Conservation (phyloP, 2,113 vertebrate genomes). For the Ceyx cyanopectus region DNA sequence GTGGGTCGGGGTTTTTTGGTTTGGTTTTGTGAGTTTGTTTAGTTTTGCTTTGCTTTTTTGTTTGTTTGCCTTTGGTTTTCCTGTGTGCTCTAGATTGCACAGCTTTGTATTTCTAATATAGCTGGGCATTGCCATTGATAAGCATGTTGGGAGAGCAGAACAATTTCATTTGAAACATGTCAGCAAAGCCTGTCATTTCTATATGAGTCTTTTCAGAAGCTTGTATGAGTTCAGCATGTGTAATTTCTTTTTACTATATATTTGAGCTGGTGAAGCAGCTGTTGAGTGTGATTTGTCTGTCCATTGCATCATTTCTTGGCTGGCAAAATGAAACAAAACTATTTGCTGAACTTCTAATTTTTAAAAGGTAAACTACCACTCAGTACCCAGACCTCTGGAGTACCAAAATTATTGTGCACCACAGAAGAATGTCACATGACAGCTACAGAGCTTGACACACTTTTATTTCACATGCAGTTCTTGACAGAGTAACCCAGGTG, state of each 20-base stretch:
- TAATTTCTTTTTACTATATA: neutral
- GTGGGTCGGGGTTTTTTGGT: neutral
- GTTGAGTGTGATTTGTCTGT: neutral
- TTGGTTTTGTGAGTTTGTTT: no score
- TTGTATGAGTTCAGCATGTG: neutral
- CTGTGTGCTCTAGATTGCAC: neutral
- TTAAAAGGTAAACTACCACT: neutral
- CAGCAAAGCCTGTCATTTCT: neutral
- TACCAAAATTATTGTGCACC: neutral
- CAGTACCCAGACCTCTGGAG: neutral
- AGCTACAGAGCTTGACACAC: accelerated
- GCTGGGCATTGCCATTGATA: neutral
- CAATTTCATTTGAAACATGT: neutral
- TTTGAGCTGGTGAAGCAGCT: neutral
- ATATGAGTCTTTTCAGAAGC: neutral
- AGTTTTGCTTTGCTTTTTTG: neutral
- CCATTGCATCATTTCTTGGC: neutral
- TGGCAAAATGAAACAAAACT: neutral
- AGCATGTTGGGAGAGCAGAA: neutral
- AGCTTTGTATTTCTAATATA: neutral
- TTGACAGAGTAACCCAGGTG: neutral
- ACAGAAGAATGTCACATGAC: accelerated
- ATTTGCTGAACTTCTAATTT: neutral
- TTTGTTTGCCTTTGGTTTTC: neutral
- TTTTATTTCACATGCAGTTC: neutral